phyloP scores from a whole-genome alignment of 2,113 vertebrate genomes.

The Labeo catla region DNA sequence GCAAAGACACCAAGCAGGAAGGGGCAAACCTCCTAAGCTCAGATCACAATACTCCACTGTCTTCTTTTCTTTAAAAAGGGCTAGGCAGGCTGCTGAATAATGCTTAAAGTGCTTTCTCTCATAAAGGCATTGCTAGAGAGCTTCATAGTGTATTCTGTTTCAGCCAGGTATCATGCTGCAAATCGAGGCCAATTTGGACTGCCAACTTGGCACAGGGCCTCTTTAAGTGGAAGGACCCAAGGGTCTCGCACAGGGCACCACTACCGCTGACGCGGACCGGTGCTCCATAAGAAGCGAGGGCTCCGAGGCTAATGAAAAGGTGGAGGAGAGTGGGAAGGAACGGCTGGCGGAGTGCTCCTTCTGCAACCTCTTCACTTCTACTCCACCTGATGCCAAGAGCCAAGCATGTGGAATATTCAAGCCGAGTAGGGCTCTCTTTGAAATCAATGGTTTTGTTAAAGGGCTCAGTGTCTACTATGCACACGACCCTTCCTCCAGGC shows the following conservation, averaged over 20 bases:
- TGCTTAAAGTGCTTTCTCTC: constrained; percentile 20
- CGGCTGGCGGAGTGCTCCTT: constrained; percentile 34
- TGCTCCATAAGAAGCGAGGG: constrained; percentile 38
- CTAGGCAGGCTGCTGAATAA: constrained; percentile 25
- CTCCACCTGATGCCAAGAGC: constrained; percentile 44
- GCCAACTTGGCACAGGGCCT: constrained; percentile 40
- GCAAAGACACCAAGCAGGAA: constrained; percentile 34
- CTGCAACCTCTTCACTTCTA: constrained; percentile 32
- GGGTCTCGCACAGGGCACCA: constrained; percentile 27
- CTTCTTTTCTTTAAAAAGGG: constrained; percentile 23
- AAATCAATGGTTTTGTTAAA: constrained; percentile 6
- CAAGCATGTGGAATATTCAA: not conserved
- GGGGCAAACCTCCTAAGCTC: not conserved
- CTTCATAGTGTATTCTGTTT: constrained; percentile 50
- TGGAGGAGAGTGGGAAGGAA: constrained; percentile 34
- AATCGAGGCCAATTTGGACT: constrained; percentile 26
- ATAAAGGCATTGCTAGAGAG: constrained; percentile 39
- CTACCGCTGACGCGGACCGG: not conserved
- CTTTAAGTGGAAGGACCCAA: constrained; percentile 29
- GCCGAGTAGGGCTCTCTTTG: not conserved
- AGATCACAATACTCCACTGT: constrained; percentile 33
- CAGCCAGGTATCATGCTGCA: constrained; percentile 50
- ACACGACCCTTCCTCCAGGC: not conserved
- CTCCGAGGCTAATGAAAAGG: constrained; percentile 49
- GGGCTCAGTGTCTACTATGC: not conserved